These are phyloP conservation scores for Barypeithes pellucidus DNA, from an alignment of 2,888 invertebrate species.

Conservation along the genomic window DNA sequence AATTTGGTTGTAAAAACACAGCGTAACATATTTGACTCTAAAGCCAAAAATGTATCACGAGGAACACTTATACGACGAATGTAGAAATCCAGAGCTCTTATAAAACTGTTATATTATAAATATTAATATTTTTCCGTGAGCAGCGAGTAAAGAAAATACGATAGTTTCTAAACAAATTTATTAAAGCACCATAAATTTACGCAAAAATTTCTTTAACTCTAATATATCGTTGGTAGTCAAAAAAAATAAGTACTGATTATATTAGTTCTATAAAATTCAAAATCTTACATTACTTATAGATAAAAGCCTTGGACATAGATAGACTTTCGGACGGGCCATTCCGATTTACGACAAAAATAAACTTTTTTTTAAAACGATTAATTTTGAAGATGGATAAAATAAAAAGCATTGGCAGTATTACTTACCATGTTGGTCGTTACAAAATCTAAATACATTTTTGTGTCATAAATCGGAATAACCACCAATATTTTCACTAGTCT, in stretches of 20 bases:
- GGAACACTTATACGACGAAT: too few species aligned
- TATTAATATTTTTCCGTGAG: too few species aligned
- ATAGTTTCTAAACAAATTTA: conserved; percentile 58
- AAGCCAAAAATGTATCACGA: too few species aligned
- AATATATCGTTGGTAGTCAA: conserved; percentile 55
- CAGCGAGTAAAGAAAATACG: conserved; percentile 41
- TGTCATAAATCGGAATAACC: conserved; percentile 16
- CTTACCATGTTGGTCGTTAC: neutral
- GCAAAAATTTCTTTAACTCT: conserved; percentile 63
- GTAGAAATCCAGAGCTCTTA: too few species aligned
- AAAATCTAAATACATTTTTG: neutral
- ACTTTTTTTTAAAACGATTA: neutral
- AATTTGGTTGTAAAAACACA: too few species aligned
- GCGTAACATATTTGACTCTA: too few species aligned
- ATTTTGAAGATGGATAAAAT: neutral
- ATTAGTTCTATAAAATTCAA: conserved; percentile 57
- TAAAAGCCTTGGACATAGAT: conserved; percentile 37
- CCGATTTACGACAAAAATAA: conserved; percentile 35
- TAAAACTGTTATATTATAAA: too few species aligned
- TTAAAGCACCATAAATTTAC: conserved; percentile 68
- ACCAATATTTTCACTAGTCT: conserved; percentile 10
- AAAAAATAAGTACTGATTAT: conserved; percentile 67
- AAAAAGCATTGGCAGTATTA: conserved; percentile 5
- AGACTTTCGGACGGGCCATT: conserved; percentile 28
- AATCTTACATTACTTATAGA: conserved; percentile 44